These are phyloP conservation scores for Dasypus novemcinctus DNA, from an alignment of 2,113 vertebrate species.

Conservation along the genomic window DNA sequence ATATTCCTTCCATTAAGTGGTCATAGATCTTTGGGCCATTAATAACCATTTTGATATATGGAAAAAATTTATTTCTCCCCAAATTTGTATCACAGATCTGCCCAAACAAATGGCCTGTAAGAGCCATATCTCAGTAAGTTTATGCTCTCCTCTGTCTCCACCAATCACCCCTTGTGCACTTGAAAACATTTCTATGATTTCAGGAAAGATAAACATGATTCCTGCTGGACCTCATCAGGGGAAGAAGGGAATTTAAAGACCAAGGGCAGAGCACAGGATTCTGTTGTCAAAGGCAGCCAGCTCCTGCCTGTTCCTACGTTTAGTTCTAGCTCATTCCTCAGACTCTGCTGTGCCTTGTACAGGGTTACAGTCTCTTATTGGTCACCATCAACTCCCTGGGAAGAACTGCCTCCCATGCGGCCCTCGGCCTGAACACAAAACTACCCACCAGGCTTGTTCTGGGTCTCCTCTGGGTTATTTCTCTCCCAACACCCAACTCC, in stretches of 20 bases:
- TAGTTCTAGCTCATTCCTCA: not conserved
- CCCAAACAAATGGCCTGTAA: not conserved
- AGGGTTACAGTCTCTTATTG: not conserved
- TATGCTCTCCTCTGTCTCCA: not conserved
- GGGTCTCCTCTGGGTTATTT: not conserved
- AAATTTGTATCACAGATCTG: not conserved
- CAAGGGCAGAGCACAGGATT: not conserved
- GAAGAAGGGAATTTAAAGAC: not conserved
- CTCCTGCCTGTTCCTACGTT: too few relatives aligned
- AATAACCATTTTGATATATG: not conserved
- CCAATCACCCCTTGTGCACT: not conserved
- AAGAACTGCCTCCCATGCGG: not conserved
- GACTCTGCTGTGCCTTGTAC: not conserved
- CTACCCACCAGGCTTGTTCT: not conserved
- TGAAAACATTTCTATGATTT: not conserved
- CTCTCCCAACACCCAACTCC: not conserved
- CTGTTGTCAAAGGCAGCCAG: not conserved
- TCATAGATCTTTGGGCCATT: not conserved
- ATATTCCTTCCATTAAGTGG: not conserved
- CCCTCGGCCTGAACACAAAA: not conserved
- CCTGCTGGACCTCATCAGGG: not conserved
- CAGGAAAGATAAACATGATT: not conserved
- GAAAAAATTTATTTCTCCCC: not conserved
- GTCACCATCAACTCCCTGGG: not conserved
- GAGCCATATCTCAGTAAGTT: not conserved